These are phyloP conservation scores for Drosophila glabriapex DNA, from an alignment of 2,888 invertebrate species.

Conservation along the genomic window DNA sequence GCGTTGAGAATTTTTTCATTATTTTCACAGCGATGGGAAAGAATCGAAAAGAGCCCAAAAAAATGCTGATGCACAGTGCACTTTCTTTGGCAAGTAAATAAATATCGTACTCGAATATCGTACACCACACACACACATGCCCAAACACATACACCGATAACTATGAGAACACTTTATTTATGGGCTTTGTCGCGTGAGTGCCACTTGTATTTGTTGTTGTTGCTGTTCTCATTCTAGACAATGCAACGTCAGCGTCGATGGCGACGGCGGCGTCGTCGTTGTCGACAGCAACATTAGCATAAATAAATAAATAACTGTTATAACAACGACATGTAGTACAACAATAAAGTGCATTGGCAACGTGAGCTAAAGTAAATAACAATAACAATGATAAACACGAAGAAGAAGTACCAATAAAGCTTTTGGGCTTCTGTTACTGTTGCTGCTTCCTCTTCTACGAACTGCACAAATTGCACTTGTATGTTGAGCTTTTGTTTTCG, in stretches of 20 bases:
- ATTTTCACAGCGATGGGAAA: slow-evolving; percentile 60
- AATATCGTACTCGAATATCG: slow-evolving; percentile 40
- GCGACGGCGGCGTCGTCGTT: slow-evolving; percentile 25
- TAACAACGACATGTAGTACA: slow-evolving; percentile 48
- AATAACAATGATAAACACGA: slow-evolving; percentile 39
- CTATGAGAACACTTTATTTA: slow-evolving; percentile 71
- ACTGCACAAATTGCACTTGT: slow-evolving; percentile 49
- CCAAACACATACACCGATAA: slow-evolving; percentile 38
- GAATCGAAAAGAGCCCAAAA: slow-evolving; percentile 15
- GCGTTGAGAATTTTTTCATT: slow-evolving; percentile 66
- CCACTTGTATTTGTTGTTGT: slow-evolving; percentile 52
- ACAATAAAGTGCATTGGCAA: slow-evolving; percentile 55
- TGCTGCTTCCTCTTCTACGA: slow-evolving; percentile 29
- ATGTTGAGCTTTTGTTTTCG: slow-evolving; percentile 57
- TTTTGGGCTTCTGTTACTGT: slow-evolving; percentile 49
- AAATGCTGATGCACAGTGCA: slow-evolving; percentile 29
- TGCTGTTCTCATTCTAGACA: slow-evolving; percentile 76
- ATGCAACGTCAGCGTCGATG: slow-evolving; percentile 62
- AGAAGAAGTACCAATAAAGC: slow-evolving; percentile 59
- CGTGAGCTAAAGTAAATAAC: slow-evolving; percentile 55
- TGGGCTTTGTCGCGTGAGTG: slow-evolving; percentile 71
- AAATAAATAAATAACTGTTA: slow-evolving; percentile 79
- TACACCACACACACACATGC: slow-evolving; percentile 15
- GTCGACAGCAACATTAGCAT: slow-evolving; percentile 70
- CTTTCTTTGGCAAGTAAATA: slow-evolving; percentile 61